Base-by-base conservation (phyloP, 1,140 invertebrate species). In the Megalonaias nervosa region DNA sequence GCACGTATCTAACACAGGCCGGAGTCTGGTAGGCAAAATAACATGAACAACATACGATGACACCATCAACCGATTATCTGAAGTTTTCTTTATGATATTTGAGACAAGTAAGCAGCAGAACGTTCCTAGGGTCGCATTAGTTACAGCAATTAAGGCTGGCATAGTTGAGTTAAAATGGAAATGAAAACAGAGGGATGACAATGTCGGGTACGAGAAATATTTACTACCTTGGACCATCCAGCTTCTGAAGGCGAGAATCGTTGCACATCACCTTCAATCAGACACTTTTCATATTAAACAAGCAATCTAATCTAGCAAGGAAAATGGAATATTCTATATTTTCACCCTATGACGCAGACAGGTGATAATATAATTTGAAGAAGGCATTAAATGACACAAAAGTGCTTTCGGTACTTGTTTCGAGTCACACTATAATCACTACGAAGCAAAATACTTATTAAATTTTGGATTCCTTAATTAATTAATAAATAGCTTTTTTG, bases 21-120 rank as follows among this genome's bases (percentile, higher is more conserved):
- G 97, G 95, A 48, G 95, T 95, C 62, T 81, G 73, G 71, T 92
- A 91, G 74, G 87, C 91, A 11, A 76, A 31, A 72, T 89, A 12
- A 88, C 84, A 9, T 82, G 85, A 1, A 86, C 97, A 85, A 93
- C 95, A 1, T 94, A 95, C 2, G 96, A 98, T 88, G 95, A 95
- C 9, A 96, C 97, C 79, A 95, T 98, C 67, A 96, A 97, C 48
- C 91, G 96, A 83, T 98, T 98, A 93, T 99, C 99, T 91, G 97
- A 97, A 23, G 96, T 98, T 92, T 99, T 99, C 93, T 99, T 99
- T 92, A 94, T 98, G 74, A 94, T 97, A 75, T 98, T 97, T 94
- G 97, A 99, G 87, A 95, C 95, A 0, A 95, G 97, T 86, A 78
- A 75, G 78, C 68, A 6, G 21, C 55, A 57, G 0, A 57, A 21